Base-by-base conservation (phyloP, 37 sponge, comb jelly and placozoan species). In the Ephydatia muelleri region DNA sequence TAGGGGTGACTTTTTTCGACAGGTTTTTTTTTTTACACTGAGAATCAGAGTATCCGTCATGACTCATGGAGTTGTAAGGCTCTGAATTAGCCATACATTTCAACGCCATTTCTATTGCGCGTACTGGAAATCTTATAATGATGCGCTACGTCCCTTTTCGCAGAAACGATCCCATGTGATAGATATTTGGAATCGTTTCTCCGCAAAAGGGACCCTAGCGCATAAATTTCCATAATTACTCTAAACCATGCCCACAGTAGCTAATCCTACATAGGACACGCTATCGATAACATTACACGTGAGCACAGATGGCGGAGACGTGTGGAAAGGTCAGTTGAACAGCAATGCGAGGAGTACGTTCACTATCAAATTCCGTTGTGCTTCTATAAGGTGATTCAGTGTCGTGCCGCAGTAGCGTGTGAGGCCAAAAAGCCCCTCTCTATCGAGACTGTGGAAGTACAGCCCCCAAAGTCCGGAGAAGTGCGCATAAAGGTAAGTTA, bases 361-460 rank as follows among this genome's bases (percentile, higher is more conserved):
- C 57, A 57, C 32, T 34, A 34, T 25, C 1, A 0, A 12, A 71
- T 13, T 14, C 27, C 23, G 32, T 32, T 25, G 31, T 34, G 3
- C 33, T 29, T 23, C 57, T 47, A 33, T 70, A n/a, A 93, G 93
- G 93, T 83, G 65, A 89, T 93, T 23, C 37, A 70, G 57, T 93
- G 93, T 49, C 49, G 78, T 32, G 99, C 99, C 14, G 99, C 99
- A 6, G 97, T 98, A 33, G 93, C 93, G 31, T 98, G 99, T 97
- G 97, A 87, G 35, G 83, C 95, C 0, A 77, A 73, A 38, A 81
- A 94, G 49, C 98, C 98, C 0, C 75, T 98, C 57, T 23, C 47
- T 14, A 92, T 98, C 25, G 99, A 98, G 81, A 69, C 67, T 27
- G 82, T 98, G 2, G 91, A 96, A 31, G 99, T 98, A 31, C 84